Evolutionary conservation across 1,140 invertebrate species (phyloP).

Genomic region (Plodia interpunctella): DNA sequence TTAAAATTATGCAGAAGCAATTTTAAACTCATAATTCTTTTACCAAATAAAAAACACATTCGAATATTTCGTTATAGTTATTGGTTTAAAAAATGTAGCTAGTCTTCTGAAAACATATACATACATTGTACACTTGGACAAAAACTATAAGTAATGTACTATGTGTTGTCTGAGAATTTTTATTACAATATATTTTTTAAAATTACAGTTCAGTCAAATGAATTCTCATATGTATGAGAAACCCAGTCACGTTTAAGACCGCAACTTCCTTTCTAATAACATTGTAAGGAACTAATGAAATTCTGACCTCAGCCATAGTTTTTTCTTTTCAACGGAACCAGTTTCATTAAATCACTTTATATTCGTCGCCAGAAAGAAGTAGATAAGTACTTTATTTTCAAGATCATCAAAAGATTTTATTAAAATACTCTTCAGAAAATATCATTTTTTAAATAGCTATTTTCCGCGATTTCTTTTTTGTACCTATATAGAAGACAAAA

Average conservation of each 20-base stretch:
- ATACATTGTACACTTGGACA: no score
- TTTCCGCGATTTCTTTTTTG: no score
- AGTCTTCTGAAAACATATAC: no score
- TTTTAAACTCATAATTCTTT: no score
- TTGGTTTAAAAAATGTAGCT: no score
- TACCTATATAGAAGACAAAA: no score
- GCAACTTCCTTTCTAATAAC: slow-evolving; percentile 10
- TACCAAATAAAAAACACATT: neutral
- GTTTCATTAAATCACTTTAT: slow-evolving; percentile 3
- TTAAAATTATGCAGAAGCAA: no score
- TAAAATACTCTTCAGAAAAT: neutral
- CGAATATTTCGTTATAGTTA: no score
- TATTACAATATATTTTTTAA: no score
- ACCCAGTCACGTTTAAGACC: slow-evolving; percentile 4
- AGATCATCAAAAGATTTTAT: neutral
- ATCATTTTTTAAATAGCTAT: neutral
- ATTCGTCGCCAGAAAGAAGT: neutral
- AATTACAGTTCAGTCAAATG: neutral
- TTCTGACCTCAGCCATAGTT: slow-evolving; percentile 12
- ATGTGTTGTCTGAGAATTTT: no score
- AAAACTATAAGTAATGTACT: no score
- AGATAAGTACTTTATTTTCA: neutral
- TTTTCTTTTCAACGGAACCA: slow-evolving; percentile 2
- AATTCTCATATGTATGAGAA: neutral
- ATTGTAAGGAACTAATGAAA: slow-evolving; percentile 10